These are phyloP conservation scores for Premnoplex brunnescens DNA, from an alignment of 2,797 vertebrate species.

Conservation along the genomic window DNA sequence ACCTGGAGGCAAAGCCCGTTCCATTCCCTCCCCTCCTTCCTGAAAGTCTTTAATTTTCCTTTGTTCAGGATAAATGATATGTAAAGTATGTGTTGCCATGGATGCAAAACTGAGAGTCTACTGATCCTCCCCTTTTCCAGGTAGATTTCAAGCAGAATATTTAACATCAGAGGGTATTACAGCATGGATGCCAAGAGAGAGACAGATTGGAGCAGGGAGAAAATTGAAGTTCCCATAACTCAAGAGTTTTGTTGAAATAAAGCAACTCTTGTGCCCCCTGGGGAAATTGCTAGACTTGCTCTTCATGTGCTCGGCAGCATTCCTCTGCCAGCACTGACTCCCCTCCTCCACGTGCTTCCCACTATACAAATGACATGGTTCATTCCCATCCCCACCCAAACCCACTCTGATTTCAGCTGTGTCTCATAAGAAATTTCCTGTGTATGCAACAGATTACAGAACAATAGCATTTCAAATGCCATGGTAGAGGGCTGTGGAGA, in stretches of 20 bases:
- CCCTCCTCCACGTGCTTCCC: neutral
- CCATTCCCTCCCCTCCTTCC: neutral
- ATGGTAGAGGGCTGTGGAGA: neutral
- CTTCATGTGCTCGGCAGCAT: neutral
- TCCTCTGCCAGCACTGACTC: neutral
- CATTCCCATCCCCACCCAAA: neutral
- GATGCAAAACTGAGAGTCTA: conserved; percentile 36
- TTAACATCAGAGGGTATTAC: neutral
- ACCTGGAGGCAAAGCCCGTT: conserved; percentile 44
- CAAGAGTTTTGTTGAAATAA: neutral
- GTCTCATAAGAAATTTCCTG: neutral
- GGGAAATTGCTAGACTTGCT: neutral
- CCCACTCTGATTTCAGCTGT: neutral
- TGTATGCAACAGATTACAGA: neutral
- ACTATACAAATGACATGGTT: neutral
- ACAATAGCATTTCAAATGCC: neutral
- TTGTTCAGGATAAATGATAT: conserved; percentile 67
- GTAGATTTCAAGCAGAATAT: conserved; percentile 21
- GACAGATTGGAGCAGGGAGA: neutral
- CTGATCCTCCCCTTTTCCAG: conserved; percentile 8
- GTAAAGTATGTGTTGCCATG: conserved; percentile 69
- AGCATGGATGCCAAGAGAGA: neutral
- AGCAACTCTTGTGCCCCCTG: neutral
- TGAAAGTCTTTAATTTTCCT: conserved; percentile 70
- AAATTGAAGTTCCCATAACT: neutral